These are phyloP conservation scores for Enteromius paludinosus DNA, from an alignment of 2,797 vertebrate species.

Conservation along the genomic window DNA sequence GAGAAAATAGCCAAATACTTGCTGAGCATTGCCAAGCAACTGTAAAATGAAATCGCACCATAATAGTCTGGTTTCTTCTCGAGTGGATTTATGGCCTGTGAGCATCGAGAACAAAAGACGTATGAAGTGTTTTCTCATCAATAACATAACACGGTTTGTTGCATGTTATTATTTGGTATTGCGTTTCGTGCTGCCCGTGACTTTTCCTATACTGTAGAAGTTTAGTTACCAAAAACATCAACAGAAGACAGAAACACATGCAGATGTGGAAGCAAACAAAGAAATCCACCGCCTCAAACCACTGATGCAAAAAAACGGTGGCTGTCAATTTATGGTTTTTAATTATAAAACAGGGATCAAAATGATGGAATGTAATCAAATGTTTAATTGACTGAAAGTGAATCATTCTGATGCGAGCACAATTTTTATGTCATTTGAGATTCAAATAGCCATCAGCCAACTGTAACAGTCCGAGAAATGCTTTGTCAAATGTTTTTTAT, in stretches of 20 bases:
- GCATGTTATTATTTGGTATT: background rate
- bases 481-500: background rate
- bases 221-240: background rate
- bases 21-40: conserved; percentile 1
- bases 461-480: conserved; percentile 13
- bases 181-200: background rate
- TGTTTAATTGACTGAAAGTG: background rate
- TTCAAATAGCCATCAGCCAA: conserved; percentile 41
- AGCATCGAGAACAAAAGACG: conserved; percentile 4
- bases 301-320: background rate
- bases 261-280: background rate
- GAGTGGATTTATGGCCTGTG: background rate
- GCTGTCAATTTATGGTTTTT: background rate
- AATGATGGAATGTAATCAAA: background rate
- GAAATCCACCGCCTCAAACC: background rate
- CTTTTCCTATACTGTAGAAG: background rate
- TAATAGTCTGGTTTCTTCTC: background rate
- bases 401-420: background rate
- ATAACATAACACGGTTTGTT: background rate
- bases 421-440: conserved; percentile 38
- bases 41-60: background rate
- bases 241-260: background rate
- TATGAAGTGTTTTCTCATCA: background rate
- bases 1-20: conserved; percentile 19
- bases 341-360: background rate